Conservation (phyloP, 2,888 invertebrate species). For the Iselma pallidipennis region DNA sequence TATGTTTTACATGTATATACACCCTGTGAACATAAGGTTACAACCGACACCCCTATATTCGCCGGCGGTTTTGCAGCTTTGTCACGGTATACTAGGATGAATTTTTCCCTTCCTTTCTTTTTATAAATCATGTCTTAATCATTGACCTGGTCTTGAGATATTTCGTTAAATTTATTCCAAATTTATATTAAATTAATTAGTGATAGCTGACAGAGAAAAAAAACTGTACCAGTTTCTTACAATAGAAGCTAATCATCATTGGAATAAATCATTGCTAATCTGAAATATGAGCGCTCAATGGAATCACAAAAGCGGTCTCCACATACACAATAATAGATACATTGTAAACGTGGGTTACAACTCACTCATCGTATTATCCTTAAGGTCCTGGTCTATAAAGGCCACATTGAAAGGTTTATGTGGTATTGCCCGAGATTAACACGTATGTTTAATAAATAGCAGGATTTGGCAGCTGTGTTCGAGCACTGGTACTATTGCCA, state of each 20-base stretch:
- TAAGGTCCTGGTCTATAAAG: slow-evolving; percentile 24
- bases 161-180: too few relatives aligned
- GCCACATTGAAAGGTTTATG: slow-evolving; percentile 26
- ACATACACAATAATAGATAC: slow-evolving; percentile 53
- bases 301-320: slow-evolving; percentile 51
- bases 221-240: not conserved
- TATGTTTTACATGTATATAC: slow-evolving; percentile 36
- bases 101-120: slow-evolving; percentile 16
- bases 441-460: slow-evolving; percentile 60
- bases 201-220: not conserved
- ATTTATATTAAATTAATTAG: too few relatives aligned
- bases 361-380: slow-evolving; percentile 39
- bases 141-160: not conserved
- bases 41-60: slow-evolving; percentile 26
- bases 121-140: not conserved
- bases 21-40: slow-evolving; percentile 37
- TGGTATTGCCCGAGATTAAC: slow-evolving; percentile 52
- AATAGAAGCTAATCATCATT: slow-evolving; percentile 18
- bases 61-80: slow-evolving; percentile 29
- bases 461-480: slow-evolving; percentile 56
- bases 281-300: slow-evolving; percentile 51
- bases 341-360: slow-evolving; percentile 51
- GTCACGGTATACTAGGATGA: slow-evolving; percentile 37
- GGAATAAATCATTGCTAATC: slow-evolving; percentile 43
- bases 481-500: slow-evolving; percentile 43